Base-by-base conservation (phyloP, 2,888 invertebrate genomes). In the Phlogophora meticulosa region DNA sequence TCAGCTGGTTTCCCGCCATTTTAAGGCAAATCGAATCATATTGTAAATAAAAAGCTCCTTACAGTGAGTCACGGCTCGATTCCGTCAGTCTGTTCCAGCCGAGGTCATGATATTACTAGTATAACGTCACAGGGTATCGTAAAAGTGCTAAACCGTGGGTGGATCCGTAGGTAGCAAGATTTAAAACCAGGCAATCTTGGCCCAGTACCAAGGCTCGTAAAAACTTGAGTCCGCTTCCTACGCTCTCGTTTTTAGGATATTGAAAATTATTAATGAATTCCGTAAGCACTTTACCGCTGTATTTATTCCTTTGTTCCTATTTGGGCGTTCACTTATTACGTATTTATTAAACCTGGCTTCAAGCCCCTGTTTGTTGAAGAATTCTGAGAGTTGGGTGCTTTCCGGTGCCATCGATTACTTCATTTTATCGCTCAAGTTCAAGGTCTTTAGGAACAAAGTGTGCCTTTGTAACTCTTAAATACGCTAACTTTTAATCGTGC, bases 221-320 rank as follows among this genome's bases (percentile, higher is more conserved):
- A 80, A 81, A 66, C 72, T 49, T 62, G 42, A 65, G 48, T 45
- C 52, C 57, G 40, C 63, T 49, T 48, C 72, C 81, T 57, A 66
- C 78, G 56, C 48, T 40, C 53, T 63, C 28, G 48, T 72, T 76
- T 62, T 66, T 80, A 70, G 53, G 46, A 43, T 61, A 83, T 76
- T 63, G 64, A 61, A 71, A 69, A 57, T 70, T 77, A 69, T 77
- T 66, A 80, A 83, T 83, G 76, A 76, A 80, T 69, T 80, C 45
- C 59, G 56, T 60, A 28, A 59, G 53, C 76, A 40, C 43, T 74
- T 67, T 45, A 67, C 22, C 28, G 46, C 7, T 22, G 48, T 62
- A 42, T 72, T 73, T 72, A 77, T 72, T 53, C 36, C 74, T 78
- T 73, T 72, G 51, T 73, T 72, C 78, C 36, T 51, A 56, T 52